Evolutionary conservation across 2,113 vertebrate species (phyloP).

Genomic region (Rhinolophus ferrumequinum): DNA sequence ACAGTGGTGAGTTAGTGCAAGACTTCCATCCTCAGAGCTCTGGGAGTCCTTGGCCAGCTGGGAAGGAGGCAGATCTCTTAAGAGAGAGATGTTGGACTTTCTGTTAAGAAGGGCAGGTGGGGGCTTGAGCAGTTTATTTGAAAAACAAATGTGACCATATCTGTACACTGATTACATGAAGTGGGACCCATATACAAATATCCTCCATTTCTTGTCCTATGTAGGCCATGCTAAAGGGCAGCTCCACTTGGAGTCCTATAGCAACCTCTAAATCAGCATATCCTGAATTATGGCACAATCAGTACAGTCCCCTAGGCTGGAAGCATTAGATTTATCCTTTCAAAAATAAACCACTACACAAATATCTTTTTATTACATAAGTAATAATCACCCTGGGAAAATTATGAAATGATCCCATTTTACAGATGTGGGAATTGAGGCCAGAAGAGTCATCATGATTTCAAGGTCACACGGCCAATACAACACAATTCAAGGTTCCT

Average conservation of each 20-base stretch:
- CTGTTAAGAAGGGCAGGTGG: not conserved
- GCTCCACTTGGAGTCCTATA: not conserved
- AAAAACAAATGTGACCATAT: not conserved
- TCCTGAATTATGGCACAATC: not conserved
- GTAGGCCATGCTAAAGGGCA: too few species aligned
- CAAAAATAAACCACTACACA: not conserved
- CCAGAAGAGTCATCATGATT: not conserved
- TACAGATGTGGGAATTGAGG: not conserved
- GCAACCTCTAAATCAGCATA: not conserved
- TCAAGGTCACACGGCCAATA: not conserved
- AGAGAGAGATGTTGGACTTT: not conserved
- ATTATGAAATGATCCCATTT: not conserved
- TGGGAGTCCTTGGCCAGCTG: not conserved
- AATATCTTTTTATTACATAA: not conserved
- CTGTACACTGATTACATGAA: not conserved
- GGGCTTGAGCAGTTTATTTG: not conserved
- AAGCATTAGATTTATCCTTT: not conserved
- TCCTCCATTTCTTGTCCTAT: not conserved
- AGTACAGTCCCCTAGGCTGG: not conserved
- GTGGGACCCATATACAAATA: not conserved
- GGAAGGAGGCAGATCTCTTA: not conserved
- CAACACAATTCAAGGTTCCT: not conserved
- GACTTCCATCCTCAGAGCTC: not conserved
- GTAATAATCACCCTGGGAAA: not conserved
- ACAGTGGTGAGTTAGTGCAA: not conserved